A percentile compares a stretch with the other conserved stretches of the same genome.
phyloP scores from a whole-genome alignment of 2,797 vertebrate genomes.

The Vespertilio murinus region DNA sequence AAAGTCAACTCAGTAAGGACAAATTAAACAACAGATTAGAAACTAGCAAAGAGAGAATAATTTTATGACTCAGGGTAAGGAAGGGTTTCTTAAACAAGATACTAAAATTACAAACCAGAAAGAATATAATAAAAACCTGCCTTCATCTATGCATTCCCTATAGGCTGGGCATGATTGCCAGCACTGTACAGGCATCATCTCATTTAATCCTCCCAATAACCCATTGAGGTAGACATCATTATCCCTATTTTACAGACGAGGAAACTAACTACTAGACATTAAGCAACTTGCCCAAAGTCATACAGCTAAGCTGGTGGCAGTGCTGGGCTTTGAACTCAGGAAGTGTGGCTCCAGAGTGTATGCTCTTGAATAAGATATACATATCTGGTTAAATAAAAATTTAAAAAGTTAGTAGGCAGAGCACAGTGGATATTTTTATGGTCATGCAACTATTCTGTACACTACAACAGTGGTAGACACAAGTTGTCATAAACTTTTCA shows the following conservation, averaged over 20 bases:
- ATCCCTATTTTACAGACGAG: background rate
- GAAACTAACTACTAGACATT: background rate
- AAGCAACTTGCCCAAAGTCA: background rate
- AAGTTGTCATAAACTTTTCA: background rate
- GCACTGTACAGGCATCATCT: background rate
- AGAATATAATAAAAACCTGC: background rate
- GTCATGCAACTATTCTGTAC: background rate
- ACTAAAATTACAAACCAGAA: background rate
- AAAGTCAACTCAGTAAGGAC: background rate
- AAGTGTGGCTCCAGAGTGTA: background rate
- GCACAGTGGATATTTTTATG: background rate
- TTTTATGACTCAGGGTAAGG: background rate
- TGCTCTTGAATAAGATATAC: background rate
- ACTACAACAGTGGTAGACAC: background rate
- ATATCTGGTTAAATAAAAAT: background rate
- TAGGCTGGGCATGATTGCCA: background rate
- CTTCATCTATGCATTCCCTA: background rate
- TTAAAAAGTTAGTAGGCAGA: background rate
- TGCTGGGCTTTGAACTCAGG: background rate
- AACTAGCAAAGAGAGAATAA: background rate
- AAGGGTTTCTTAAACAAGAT: slow-evolving; percentile 7
- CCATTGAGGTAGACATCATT: background rate
- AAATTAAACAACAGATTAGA: slow-evolving; percentile 29
- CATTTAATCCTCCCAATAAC: background rate
- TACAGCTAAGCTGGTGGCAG: background rate